A percentile compares a stretch with the other conserved stretches of the same genome.
Conservation (phyloP, 2,888 invertebrate species). For the Cosmopolites sordidus region DNA sequence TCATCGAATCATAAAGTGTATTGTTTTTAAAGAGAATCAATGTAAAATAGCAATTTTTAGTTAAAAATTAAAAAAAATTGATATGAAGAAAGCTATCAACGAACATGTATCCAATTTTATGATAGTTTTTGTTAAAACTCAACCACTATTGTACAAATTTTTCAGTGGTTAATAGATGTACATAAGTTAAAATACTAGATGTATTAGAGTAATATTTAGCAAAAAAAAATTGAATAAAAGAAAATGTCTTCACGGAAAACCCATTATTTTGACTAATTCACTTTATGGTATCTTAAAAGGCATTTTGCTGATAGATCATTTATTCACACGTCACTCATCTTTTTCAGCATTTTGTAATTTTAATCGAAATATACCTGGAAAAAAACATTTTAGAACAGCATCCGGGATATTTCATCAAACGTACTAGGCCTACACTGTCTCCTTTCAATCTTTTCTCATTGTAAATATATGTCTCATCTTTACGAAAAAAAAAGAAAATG, state of each 20-base stretch:
- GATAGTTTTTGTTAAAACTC: neutral
- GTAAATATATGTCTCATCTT: neutral
- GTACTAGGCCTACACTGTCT: neutral
- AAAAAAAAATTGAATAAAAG: neutral
- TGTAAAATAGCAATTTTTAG: no score
- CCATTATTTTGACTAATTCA: no score
- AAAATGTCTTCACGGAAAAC: no score
- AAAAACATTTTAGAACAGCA: no score
- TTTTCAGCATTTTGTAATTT: no score
- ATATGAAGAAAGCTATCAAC: neutral
- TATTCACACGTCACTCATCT: no score
- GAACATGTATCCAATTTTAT: neutral
- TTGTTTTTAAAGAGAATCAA: neutral
- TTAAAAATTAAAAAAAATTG: neutral
- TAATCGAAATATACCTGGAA: no score
- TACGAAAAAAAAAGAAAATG: neutral
- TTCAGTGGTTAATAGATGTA: constrained; percentile 10
- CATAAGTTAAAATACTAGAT: constrained; percentile 11
- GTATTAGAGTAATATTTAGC: neutral
- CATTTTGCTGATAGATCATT: no score
- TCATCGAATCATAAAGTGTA: neutral
- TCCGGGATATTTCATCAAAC: no score
- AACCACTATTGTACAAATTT: constrained; percentile 12
- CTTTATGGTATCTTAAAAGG: neutral
- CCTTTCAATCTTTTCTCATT: neutral